phyloP scores from a whole-genome alignment of 2,113 vertebrate species.

The Corythornis vintsioides region DNA sequence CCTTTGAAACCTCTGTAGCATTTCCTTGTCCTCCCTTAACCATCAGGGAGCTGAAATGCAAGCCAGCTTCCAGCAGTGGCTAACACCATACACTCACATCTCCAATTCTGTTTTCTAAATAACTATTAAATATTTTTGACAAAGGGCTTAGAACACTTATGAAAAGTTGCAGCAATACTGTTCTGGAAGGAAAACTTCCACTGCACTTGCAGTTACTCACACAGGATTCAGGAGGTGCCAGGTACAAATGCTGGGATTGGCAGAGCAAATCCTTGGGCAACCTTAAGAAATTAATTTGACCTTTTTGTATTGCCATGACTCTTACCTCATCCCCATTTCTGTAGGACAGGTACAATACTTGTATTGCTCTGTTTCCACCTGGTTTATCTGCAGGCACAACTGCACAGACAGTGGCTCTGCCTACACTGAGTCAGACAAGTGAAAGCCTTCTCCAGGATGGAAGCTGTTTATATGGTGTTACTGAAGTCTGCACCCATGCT shows the following conservation, averaged over 20 bases:
- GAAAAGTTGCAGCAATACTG: neutral
- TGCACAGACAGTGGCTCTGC: neutral
- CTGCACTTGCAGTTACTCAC: neutral
- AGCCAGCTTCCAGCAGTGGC: neutral
- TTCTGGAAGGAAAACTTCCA: neutral
- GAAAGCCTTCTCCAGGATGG: neutral
- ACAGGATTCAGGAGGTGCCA: rapidly evolving
- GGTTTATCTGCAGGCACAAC: neutral
- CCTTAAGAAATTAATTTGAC: neutral
- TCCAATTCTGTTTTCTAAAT: neutral
- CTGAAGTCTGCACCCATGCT: neutral
- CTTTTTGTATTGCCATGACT: neutral
- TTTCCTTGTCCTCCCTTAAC: neutral
- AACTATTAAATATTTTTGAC: neutral
- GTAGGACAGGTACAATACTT: neutral
- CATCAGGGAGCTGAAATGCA: neutral
- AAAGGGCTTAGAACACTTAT: neutral
- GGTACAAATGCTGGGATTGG: neutral
- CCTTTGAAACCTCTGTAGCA: neutral
- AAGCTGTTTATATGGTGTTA: neutral
- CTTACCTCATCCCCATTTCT: neutral
- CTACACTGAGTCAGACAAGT: neutral
- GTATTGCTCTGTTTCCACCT: neutral
- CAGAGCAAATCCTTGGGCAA: neutral
- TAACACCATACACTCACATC: rapidly evolving